Conservation (phyloP, 2,113 vertebrate species). For the Amazona guildingii region DNA sequence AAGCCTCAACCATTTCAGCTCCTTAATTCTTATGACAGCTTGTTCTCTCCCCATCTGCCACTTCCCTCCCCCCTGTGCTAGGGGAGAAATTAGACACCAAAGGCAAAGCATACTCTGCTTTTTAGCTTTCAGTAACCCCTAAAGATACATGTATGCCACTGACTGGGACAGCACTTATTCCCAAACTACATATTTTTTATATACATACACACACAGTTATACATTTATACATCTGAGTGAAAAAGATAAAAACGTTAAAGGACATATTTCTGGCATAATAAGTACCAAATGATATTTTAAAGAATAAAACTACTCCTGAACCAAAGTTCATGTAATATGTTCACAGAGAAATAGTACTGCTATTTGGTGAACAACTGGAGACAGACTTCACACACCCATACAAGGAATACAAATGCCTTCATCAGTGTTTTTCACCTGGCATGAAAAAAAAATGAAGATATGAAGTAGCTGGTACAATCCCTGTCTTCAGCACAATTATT, state of each 20-base stretch:
- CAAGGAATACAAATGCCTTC: neutral
- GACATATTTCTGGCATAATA: neutral
- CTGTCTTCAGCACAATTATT: neutral
- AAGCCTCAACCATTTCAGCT: conserved; percentile 25
- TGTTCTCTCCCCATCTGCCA: conserved; percentile 52
- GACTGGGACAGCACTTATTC: neutral
- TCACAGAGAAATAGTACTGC: neutral
- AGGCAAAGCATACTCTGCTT: neutral
- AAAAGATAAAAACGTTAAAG: neutral
- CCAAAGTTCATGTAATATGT: neutral
- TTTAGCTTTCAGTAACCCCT: neutral
- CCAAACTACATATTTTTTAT: neutral
- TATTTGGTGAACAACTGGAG: neutral
- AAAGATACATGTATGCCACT: neutral
- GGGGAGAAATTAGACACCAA: conserved; percentile 35
- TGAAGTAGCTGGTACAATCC: neutral
- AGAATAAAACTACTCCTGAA: neutral
- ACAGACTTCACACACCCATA: neutral
- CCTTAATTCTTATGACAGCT: conserved; percentile 54
- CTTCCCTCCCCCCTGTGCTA: conserved; percentile 4
- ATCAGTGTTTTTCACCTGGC: neutral
- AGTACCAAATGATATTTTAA: neutral
- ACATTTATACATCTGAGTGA: neutral
- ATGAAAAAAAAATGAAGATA: neutral
- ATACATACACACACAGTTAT: neutral